These are phyloP conservation scores for Mayetiola destructor DNA, from an alignment of 2,888 invertebrate genomes.

Conservation along the genomic window DNA sequence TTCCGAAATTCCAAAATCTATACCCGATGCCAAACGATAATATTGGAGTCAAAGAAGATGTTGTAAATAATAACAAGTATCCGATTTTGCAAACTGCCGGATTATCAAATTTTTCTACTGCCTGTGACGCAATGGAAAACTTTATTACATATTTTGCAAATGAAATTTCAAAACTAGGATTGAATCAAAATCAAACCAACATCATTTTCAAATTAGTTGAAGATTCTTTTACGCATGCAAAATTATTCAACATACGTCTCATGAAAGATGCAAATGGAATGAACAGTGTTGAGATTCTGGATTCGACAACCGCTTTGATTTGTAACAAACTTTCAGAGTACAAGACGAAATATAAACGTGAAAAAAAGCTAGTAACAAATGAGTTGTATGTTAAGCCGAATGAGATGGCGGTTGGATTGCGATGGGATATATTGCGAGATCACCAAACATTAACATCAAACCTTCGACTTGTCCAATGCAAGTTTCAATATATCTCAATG, in stretches of 20 bases:
- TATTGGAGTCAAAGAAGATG: too few relatives aligned
- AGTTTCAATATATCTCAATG: background rate
- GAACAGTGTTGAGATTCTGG: background rate
- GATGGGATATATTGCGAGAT: background rate
- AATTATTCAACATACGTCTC: background rate
- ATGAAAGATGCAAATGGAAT: background rate
- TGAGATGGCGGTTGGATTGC: background rate
- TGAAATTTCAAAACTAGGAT: background rate
- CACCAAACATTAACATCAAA: background rate
- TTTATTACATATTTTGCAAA: background rate
- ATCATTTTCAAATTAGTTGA: background rate
- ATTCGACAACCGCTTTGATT: background rate
- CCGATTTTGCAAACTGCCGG: too few relatives aligned
- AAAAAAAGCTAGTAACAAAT: background rate
- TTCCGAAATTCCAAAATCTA: too few relatives aligned
- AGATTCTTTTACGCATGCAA: background rate
- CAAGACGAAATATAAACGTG: background rate
- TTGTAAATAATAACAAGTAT: too few relatives aligned
- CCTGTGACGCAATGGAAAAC: background rate
- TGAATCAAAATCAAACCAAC: background rate
- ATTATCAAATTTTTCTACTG: too few relatives aligned
- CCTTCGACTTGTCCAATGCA: background rate
- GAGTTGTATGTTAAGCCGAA: background rate
- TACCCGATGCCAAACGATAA: too few relatives aligned
- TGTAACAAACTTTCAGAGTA: background rate